Percentiles rank a stretch among this genome's conserved stretches.
These are phyloP conservation scores for Omphaloscelis lunosa DNA, from an alignment of 2,888 invertebrate genomes.

Conservation along the genomic window DNA sequence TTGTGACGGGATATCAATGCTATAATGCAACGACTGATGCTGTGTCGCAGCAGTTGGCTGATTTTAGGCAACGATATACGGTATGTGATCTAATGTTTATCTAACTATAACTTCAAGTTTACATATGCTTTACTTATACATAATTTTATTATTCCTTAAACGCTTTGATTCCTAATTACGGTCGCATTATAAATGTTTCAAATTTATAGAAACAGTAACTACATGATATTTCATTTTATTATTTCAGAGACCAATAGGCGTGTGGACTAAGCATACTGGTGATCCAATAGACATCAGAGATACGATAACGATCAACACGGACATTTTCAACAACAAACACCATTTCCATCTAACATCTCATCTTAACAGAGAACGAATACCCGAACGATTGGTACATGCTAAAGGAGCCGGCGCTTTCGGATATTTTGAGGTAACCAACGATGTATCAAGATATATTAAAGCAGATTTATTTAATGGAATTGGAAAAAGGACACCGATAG, in stretches of 20 bases:
- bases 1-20: constrained; percentile 17
- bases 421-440: constrained; percentile 95
- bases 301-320: constrained; percentile 67
- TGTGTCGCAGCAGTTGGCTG: constrained; percentile 21
- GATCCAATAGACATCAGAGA: constrained; percentile 93
- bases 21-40: constrained; percentile 33
- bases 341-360: constrained; percentile 93
- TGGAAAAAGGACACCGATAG: constrained; percentile 91
- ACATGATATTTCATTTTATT: background rate
- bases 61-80: constrained; percentile 22
- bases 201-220: background rate
- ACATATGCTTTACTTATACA: background rate
- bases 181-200: background rate
- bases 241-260: constrained; percentile 69
- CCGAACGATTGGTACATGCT: constrained; percentile 97
- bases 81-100: constrained; percentile 15
- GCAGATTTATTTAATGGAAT: constrained; percentile 90
- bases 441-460: constrained; percentile 91
- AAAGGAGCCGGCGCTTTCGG: constrained; percentile 96
- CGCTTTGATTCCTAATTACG: background rate
- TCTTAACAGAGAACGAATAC: constrained; percentile 94
- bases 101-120: background rate
- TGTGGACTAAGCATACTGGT: constrained; percentile 93
- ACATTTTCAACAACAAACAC: constrained; percentile 64
- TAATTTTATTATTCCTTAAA: background rate